Evolutionary conservation across 2,797 vertebrate genomes (phyloP).

Genomic region (Chloroceryle amazona): DNA sequence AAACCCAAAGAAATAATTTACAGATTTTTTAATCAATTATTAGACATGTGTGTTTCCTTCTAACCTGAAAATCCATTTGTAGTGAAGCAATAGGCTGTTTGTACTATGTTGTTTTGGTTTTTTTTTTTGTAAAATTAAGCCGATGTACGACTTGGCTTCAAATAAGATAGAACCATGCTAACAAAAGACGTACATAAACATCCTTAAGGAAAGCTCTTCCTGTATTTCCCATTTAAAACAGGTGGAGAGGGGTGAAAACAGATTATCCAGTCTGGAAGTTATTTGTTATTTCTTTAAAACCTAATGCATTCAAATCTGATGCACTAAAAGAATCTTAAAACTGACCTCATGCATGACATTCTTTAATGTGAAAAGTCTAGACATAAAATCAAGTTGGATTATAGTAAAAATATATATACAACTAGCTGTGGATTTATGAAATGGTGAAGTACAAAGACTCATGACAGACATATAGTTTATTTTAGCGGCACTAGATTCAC

Average conservation of each 20-base stretch:
- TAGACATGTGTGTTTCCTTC: conserved; percentile 59
- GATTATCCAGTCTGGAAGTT: not conserved
- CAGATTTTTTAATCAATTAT: conserved; percentile 59
- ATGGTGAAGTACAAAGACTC: conserved; percentile 54
- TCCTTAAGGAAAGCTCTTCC: conserved; percentile 43
- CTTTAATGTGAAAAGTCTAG: conserved; percentile 38
- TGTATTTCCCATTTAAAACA: not conserved
- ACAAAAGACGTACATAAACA: conserved; percentile 44
- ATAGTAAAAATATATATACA: conserved; percentile 51
- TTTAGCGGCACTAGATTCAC: conserved; percentile 64
- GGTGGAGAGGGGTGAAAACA: not conserved
- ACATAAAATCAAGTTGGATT: conserved; percentile 66
- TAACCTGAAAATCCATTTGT: conserved; percentile 49
- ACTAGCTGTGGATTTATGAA: conserved; percentile 64
- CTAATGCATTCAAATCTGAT: not conserved
- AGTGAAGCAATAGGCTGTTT: conserved; percentile 56
- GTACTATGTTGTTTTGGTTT: not conserved
- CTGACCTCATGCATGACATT: not conserved
- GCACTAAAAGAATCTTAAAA: conserved; percentile 41
- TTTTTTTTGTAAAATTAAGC: conserved; percentile 53
- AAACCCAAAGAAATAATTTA: conserved; percentile 6
- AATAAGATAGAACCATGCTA: conserved; percentile 10
- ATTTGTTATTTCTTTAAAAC: conserved; percentile 34
- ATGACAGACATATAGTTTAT: conserved; percentile 65
- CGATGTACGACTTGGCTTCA: conserved; percentile 53